Evolutionary conservation across 1,140 invertebrate species (phyloP).

Genomic region (Neotoxoptera formosana): DNA sequence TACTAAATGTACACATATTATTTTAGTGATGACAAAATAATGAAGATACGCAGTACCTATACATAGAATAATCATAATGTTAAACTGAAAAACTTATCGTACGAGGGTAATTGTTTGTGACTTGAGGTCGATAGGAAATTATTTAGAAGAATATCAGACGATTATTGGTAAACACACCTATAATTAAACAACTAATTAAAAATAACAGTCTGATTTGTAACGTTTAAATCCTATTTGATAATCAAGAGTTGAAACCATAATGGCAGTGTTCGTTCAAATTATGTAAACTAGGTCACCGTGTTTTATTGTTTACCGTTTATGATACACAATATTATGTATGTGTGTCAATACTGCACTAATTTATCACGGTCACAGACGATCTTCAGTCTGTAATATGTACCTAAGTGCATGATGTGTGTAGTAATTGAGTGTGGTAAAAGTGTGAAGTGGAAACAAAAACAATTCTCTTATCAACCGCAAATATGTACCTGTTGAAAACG

Average conservation of each 20-base stretch:
- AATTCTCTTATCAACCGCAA: neutral
- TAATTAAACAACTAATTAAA: neutral
- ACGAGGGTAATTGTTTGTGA: neutral
- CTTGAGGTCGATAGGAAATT: neutral
- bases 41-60: neutral
- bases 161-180: neutral
- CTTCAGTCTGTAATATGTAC: neutral
- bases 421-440: neutral
- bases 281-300: neutral
- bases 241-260: neutral
- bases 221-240: neutral
- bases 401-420: neutral
- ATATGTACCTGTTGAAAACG: neutral
- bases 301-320: slow-evolving; percentile 17
- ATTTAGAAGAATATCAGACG: neutral
- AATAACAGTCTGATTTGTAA: neutral
- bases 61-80: neutral
- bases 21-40: neutral
- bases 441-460: neutral
- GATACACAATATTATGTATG: neutral
- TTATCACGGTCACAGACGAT: neutral
- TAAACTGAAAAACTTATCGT: neutral
- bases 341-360: slow-evolving; percentile 14
- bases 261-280: neutral
- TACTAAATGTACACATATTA: no score